Percentiles rank a stretch among this genome's conserved stretches.
These are phyloP conservation scores for Acanthis flammea DNA, from an alignment of 2,797 vertebrate genomes.

Conservation along the genomic window DNA sequence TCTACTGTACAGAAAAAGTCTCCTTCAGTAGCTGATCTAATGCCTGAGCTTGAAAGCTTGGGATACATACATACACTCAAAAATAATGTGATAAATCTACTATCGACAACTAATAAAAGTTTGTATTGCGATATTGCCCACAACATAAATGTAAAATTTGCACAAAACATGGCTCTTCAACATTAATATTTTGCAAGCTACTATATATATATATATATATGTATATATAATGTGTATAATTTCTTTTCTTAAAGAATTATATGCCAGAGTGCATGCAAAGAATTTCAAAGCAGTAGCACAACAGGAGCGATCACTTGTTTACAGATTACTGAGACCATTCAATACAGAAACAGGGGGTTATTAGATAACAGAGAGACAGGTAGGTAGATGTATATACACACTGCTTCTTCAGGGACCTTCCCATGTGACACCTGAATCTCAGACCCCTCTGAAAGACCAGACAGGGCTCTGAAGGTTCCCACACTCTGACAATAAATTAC, in stretches of 20 bases:
- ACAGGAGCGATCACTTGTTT: slow-evolving; percentile 63
- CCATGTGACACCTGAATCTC: neutral
- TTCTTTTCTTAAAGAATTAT: slow-evolving; percentile 55
- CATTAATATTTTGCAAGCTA: slow-evolving; percentile 69
- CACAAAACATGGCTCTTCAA: slow-evolving; percentile 69
- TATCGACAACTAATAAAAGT: slow-evolving; percentile 53
- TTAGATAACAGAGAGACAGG: slow-evolving; percentile 30
- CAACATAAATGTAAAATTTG: slow-evolving; percentile 70
- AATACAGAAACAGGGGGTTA: slow-evolving; percentile 60
- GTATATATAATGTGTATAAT: slow-evolving; percentile 60
- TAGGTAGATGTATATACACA: slow-evolving; percentile 46
- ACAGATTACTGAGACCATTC: slow-evolving; percentile 64
- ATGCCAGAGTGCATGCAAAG: slow-evolving; percentile 67
- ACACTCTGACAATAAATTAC: neutral
- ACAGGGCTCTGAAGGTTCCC: slow-evolving; percentile 5
- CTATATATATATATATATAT: neutral
- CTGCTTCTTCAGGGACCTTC: slow-evolving; percentile 29
- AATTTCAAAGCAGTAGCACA: slow-evolving; percentile 60
- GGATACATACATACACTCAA: neutral
- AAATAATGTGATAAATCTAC: slow-evolving; percentile 30
- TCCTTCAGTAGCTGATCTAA: slow-evolving; percentile 25
- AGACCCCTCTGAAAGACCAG: neutral
- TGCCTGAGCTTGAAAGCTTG: slow-evolving; percentile 29
- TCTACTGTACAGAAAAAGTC: neutral
- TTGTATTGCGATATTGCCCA: slow-evolving; percentile 60